Evolutionary conservation across 2,888 invertebrate species (phyloP).

Genomic region (Hemaris fuciformis): DNA sequence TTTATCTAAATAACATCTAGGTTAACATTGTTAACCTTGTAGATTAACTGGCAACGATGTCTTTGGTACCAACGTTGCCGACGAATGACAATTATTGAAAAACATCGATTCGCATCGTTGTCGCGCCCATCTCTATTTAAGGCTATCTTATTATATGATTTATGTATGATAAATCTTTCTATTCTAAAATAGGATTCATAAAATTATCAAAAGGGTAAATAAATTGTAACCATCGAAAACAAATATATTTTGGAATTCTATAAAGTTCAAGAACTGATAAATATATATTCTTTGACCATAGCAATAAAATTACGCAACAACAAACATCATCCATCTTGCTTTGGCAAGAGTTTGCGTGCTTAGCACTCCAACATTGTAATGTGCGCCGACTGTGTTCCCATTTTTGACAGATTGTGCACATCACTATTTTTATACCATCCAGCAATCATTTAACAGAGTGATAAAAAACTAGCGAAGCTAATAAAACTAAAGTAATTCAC

Average conservation of each 20-base stretch:
- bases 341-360: constrained; percentile 42
- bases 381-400: neutral
- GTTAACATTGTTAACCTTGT: too few relatives aligned
- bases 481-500: too few relatives aligned
- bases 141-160: too few relatives aligned
- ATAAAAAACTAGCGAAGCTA: neutral
- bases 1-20: too few relatives aligned
- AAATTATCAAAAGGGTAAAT: neutral
- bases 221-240: neutral
- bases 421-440: neutral
- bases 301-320: constrained; percentile 7
- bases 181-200: too few relatives aligned
- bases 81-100: too few relatives aligned
- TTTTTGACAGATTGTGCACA: neutral
- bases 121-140: too few relatives aligned
- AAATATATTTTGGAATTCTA: neutral
- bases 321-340: constrained; percentile 30
- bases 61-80: too few relatives aligned
- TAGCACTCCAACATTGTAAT: constrained; percentile 24
- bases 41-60: too few relatives aligned
- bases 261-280: neutral
- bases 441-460: too few relatives aligned
- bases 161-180: too few relatives aligned
- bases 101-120: too few relatives aligned
- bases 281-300: neutral